Evolutionary conservation across 1,140 invertebrate species (phyloP), one percentile per base, ranked within the genome.

Genomic region (Phortica variegata): DNA sequence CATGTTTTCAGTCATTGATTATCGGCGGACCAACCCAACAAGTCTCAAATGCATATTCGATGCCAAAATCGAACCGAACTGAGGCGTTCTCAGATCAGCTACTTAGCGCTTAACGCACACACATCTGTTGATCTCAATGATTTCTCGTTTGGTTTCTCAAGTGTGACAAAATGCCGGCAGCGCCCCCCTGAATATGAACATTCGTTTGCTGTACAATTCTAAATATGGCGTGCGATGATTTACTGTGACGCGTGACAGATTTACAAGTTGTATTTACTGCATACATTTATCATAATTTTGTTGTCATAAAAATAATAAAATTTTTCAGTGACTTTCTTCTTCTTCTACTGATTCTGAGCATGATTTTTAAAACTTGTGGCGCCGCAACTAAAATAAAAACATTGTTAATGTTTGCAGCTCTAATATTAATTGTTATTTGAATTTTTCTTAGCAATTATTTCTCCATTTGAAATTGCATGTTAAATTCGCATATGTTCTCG

Each of bases 1-100:
- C 63, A 68, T 68, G 63, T 68, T 68, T 68, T 68, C 63, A 53
- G 63, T 68, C 65, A 68, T 68, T 68, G 63, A 68, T 68, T 68
- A 68, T 54, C 56, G 36, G 54, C 49, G 57, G 57, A 49, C 40
- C 60, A 21, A 54, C 63, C 63, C 46, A 52, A 19, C 10, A 15
- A 31, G 31, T 21, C 40, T 37, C 10, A 20, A n/a, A n/a, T n/a
- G n/a, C n/a, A n/a, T n/a, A n/a, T n/a, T n/a, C n/a, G n/a, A n/a
- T n/a, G n/a, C n/a, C n/a, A n/a, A n/a, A n/a, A n/a, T n/a, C n/a
- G n/a, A n/a, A n/a, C n/a, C n/a, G n/a, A 12, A 20, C 12, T 34
- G 17, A 2, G n/a, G 2, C 8, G 32, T 17, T 3, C 8, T n/a
- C 21, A 29, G 6, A 16, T 12, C 32, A 10, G 31, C 4, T 42